Base-by-base conservation (phyloP, 2,113 vertebrate genomes). In the Saiga tatarica region DNA sequence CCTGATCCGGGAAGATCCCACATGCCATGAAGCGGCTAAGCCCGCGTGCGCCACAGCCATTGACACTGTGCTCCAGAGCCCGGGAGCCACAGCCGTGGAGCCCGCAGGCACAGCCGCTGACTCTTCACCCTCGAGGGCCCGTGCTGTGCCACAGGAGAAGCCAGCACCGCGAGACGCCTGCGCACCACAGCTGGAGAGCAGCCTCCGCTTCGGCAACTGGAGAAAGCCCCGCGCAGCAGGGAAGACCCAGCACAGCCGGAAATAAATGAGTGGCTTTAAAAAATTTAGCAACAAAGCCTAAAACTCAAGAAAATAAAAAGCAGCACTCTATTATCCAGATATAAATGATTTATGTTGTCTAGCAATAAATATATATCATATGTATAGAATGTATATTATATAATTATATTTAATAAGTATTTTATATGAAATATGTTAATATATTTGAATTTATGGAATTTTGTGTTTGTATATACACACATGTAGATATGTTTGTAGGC, bases 191-290 rank as follows among this genome's bases (percentile, higher is more conserved):
- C 19, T 39, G 19, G n/a, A 39, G 67, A 23, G 67, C 11, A 71
- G n/a, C 67, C 67, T 39, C 19, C 1, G 5, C n/a, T 39, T 3
- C 1, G 67, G 67, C 1, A 71, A 39, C 67, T 71, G 39, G 67
- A 39, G 19, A 39, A 39, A 36, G 39, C 23, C 19, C 67, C 5
- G 0, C 5, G 1, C 5, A 6, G 67, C n/a, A 21, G 1, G 3
- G 67, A 71, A 71, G n/a, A 71, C 19, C 19, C n/a, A 3, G 67
- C n/a, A 39, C 19, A 12, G 67, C n/a, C 5, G 2, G 67, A 39
- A 39, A 39, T 39, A 39, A 39, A 71, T 6, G 21, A 39, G 12
- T n/a, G 3, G n/a, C 1, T 71, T 71, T 2, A 3, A 12, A 39
- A 5, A 71, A 36, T 3, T 23, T 6, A 71, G 67, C 10, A 21